These are phyloP conservation scores for Hypselothyrea guttata DNA, from an alignment of 2,888 invertebrate species.

Conservation along the genomic window DNA sequence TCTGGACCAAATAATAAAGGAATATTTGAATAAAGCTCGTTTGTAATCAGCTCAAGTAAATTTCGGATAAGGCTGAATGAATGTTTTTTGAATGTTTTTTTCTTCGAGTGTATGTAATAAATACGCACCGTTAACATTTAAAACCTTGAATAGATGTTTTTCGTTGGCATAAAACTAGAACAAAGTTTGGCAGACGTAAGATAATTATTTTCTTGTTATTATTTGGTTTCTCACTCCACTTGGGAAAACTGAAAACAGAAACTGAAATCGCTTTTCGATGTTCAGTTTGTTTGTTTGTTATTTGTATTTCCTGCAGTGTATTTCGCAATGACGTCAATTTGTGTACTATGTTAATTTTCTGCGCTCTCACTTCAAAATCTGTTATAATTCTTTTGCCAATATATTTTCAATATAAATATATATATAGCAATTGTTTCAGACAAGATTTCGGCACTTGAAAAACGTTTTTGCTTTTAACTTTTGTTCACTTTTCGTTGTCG, in stretches of 20 bases:
- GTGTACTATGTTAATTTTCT: constrained; percentile 40
- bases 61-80: no score
- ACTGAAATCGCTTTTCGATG: no score
- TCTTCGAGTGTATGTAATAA: not conserved
- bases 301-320: constrained; percentile 60
- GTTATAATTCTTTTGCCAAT: not conserved
- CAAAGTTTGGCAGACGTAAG: constrained; percentile 50
- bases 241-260: no score
- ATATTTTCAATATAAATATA: constrained; percentile 5
- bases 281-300: constrained; percentile 37
- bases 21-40: no score
- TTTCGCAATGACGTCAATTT: constrained; percentile 66
- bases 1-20: no score
- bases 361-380: constrained; percentile 4
- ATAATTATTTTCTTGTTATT: constrained; percentile 27
- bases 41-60: no score
- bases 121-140: constrained; percentile 78
- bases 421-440: constrained; percentile 34
- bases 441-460: constrained; percentile 15
- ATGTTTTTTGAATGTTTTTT: no score
- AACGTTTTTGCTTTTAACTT: not conserved
- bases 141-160: constrained; percentile 71
- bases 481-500: constrained; percentile 4
- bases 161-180: constrained; percentile 42
- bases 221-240: constrained; percentile 46